Conservation (phyloP, 2,888 invertebrate genomes). For the Lithodes maja region DNA sequence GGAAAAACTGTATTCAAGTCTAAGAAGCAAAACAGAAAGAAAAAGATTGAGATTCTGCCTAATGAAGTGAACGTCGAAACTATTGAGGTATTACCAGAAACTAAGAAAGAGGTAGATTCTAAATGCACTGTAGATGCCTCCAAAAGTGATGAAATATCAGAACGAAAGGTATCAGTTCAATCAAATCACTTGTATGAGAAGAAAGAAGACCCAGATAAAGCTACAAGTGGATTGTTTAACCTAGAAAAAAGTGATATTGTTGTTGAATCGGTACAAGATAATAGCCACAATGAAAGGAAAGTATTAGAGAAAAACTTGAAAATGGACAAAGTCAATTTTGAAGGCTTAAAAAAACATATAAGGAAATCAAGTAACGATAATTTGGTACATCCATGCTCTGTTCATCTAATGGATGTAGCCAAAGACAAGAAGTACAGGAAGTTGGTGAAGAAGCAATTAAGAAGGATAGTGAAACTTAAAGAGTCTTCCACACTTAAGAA, state of each 20-base stretch:
- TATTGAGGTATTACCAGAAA: background rate
- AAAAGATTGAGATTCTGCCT: background rate
- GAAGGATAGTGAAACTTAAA: background rate
- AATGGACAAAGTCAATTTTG: too few relatives aligned
- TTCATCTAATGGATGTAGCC: slow-evolving; percentile 34
- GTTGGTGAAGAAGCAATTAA: slow-evolving; percentile 23
- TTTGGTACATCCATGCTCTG: slow-evolving; percentile 22
- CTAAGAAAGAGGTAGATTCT: too few relatives aligned
- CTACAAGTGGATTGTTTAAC: too few relatives aligned
- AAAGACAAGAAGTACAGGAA: slow-evolving; percentile 28
- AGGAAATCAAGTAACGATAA: too few relatives aligned
- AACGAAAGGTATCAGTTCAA: background rate
- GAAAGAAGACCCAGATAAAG: background rate
- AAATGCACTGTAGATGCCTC: background rate
- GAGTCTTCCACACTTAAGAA: too few relatives aligned
- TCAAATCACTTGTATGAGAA: background rate
- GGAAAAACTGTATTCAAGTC: background rate
- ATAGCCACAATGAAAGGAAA: too few relatives aligned
- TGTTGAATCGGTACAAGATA: too few relatives aligned
- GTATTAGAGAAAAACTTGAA: too few relatives aligned
- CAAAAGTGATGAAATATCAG: background rate
- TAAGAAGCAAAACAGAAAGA: background rate
- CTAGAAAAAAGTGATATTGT: too few relatives aligned
- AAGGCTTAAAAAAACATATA: too few relatives aligned
- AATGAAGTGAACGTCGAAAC: background rate